phyloP scores from a whole-genome alignment of 2,888 invertebrate species.

The Electrophaes corylata region DNA sequence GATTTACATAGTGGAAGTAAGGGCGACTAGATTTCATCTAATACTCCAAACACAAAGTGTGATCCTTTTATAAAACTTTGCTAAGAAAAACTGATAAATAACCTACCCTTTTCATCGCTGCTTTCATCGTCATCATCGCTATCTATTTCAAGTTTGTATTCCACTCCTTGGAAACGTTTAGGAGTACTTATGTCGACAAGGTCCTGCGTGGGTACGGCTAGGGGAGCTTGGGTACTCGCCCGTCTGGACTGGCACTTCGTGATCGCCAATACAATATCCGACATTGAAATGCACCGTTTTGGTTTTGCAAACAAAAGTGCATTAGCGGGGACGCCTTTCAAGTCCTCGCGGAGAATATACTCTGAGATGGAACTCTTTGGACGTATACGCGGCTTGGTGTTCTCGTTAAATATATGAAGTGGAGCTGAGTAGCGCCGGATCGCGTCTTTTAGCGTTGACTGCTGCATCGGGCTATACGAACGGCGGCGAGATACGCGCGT shows the following conservation, averaged over 20 bases:
- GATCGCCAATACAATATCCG: background rate
- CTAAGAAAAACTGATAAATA: no score
- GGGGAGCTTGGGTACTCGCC: no score
- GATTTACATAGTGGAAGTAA: no score
- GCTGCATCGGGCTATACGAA: constrained; percentile 59
- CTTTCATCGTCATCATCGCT: constrained; percentile 2
- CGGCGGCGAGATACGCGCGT: constrained; percentile 51
- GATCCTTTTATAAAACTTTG: no score
- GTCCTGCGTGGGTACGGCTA: background rate
- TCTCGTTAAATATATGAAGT: constrained; percentile 68
- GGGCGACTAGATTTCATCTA: no score
- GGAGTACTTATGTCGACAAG: background rate
- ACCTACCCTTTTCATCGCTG: background rate
- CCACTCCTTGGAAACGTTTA: background rate
- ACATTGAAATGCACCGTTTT: background rate
- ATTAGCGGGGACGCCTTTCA: background rate
- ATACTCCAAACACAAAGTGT: no score
- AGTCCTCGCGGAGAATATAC: background rate
- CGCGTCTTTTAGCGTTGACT: constrained; percentile 53
- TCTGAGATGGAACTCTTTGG: constrained; percentile 44
- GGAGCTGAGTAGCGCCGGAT: constrained; percentile 73
- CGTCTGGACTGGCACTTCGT: background rate
- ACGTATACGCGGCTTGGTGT: constrained; percentile 51
- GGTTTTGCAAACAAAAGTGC: background rate
- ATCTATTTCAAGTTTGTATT: background rate